These are phyloP conservation scores for Scaptomyza polygonia DNA, from an alignment of 2,888 invertebrate genomes.

Conservation along the genomic window DNA sequence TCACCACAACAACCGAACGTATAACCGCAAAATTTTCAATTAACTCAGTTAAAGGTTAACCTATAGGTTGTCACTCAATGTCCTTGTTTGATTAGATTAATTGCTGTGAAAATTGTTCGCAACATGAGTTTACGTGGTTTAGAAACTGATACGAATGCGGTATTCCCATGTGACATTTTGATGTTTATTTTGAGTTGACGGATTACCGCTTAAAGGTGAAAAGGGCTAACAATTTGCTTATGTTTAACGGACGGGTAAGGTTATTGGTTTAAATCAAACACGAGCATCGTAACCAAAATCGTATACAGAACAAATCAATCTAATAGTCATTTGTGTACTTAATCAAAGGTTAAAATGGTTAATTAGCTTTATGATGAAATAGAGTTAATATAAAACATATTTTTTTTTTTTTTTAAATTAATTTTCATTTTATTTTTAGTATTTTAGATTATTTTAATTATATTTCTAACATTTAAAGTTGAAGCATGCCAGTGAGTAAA, in stretches of 20 bases:
- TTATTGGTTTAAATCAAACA: not conserved
- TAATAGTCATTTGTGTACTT: too few species aligned
- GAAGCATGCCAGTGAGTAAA: too few species aligned
- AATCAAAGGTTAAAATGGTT: too few species aligned
- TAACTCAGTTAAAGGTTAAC: slow-evolving; percentile 72
- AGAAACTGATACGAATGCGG: slow-evolving; percentile 24
- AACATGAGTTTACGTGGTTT: slow-evolving; percentile 27
- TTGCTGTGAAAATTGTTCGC: slow-evolving; percentile 61
- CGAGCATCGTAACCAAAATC: not conserved
- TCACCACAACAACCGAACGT: slow-evolving; percentile 16
- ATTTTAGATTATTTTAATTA: too few species aligned
- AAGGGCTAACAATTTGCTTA: slow-evolving; percentile 25
- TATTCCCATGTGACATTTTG: slow-evolving; percentile 56
- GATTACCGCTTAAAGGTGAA: slow-evolving; percentile 58
- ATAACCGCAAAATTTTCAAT: slow-evolving; percentile 70
- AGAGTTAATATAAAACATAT: too few species aligned
- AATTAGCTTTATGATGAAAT: too few species aligned
- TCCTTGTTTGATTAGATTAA: slow-evolving; percentile 79
- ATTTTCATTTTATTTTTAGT: too few species aligned
- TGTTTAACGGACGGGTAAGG: slow-evolving; percentile 14
- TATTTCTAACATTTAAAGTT: too few species aligned
- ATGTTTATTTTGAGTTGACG: slow-evolving; percentile 54
- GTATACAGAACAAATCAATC: too few species aligned
- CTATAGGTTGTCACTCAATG: slow-evolving; percentile 32
- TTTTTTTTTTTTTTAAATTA: too few species aligned